phyloP scores from a whole-genome alignment of 2,113 vertebrate genomes.

The Chelonoidis abingdonii region DNA sequence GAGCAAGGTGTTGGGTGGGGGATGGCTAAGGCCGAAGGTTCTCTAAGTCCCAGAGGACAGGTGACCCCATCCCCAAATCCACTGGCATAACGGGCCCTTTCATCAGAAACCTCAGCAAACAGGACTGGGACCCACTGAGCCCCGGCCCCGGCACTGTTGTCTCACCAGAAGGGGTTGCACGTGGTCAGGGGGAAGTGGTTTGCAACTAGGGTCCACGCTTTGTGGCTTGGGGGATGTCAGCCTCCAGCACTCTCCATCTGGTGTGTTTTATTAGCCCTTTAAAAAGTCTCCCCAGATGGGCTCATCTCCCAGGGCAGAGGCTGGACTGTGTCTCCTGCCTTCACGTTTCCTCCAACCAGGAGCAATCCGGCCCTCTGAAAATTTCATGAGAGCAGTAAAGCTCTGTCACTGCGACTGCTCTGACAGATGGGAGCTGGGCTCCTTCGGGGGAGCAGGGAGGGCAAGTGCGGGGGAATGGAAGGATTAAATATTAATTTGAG shows the following conservation, averaged over 20 bases:
- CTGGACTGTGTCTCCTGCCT: accelerated
- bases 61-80: neutral
- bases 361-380: constrained; percentile 14
- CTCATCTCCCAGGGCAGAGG: neutral
- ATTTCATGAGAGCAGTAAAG: constrained; percentile 1
- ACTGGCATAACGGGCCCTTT: neutral
- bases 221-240: neutral
- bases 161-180: neutral
- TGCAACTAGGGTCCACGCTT: neutral
- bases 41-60: neutral
- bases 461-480: neutral
- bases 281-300: neutral
- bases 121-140: neutral
- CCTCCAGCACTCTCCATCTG: neutral
- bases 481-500: constrained; percentile 18
- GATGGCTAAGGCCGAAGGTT: neutral
- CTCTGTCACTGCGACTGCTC: neutral
- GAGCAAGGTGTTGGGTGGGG: neutral
- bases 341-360: neutral
- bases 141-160: accelerated
- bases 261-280: neutral
- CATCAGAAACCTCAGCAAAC: neutral
- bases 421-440: neutral
- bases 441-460: accelerated
- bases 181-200: neutral